These are phyloP conservation scores for Linyphia triangularis DNA, from an alignment of 2,888 invertebrate genomes.

Conservation along the genomic window DNA sequence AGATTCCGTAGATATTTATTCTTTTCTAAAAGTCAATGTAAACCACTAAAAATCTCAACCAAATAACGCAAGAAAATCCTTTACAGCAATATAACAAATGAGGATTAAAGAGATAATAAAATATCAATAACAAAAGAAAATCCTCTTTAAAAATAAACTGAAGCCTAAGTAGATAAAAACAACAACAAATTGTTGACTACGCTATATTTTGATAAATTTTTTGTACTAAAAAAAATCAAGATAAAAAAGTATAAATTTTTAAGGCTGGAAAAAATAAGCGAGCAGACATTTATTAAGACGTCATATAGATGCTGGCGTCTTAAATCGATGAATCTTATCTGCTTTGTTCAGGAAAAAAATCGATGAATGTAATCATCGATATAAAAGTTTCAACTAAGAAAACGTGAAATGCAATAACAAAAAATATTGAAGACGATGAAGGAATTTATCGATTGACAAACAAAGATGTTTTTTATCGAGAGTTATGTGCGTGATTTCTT, in stretches of 20 bases:
- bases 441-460: slow-evolving; percentile 56
- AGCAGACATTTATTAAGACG: slow-evolving; percentile 64
- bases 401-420: slow-evolving; percentile 38
- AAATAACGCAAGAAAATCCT: too few species aligned
- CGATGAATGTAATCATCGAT: slow-evolving; percentile 65
- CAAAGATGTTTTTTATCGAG: slow-evolving; percentile 49
- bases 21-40: too few species aligned
- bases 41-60: too few species aligned
- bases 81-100: not conserved
- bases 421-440: slow-evolving; percentile 30
- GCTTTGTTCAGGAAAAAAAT: slow-evolving; percentile 48
- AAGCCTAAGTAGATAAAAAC: not conserved
- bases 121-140: not conserved
- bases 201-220: not conserved
- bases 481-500: slow-evolving; percentile 45
- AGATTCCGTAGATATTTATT: too few species aligned
- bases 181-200: not conserved
- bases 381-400: slow-evolving; percentile 39
- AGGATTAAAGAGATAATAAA: not conserved
- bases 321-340: slow-evolving; percentile 62
- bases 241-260: slow-evolving; percentile 11
- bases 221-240: not conserved
- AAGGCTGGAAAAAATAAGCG: slow-evolving; percentile 39
- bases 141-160: not conserved
- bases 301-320: slow-evolving; percentile 47